Evolutionary conservation across 1,140 invertebrate genomes (phyloP), one percentile per base, ranked within the genome.

Genomic region (Schlechtendalia chinensis): DNA sequence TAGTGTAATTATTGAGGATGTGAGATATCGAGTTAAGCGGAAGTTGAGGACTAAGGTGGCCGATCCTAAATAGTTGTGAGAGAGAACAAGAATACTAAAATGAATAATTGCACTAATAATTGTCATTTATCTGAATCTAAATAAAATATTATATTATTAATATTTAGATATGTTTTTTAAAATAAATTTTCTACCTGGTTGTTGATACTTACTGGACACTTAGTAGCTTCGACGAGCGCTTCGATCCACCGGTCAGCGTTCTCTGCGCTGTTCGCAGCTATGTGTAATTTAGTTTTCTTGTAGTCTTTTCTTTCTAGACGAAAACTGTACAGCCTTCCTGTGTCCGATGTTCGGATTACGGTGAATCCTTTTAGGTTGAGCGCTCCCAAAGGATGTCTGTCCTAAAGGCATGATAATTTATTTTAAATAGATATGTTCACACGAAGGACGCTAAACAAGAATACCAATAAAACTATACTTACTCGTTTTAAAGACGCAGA

Each of bases 401-500:
- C 61, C 65, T 67, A 71, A 69, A 69, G 8, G 24, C 6, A 50
- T 10, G 14, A 1, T 3, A 32, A 39, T 29, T 81, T 45, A 1
- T 27, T 61, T 59, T 11, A 58, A 58, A 59, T 59, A 6, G 11
- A 4, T 27, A 27, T 14, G 6, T 17, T 6, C 1, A 58, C 24
- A 27, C 14, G n/a, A 2, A 3, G 32, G 32, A 39, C 32, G 56
- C 5, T 58, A 10, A 22, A 58, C 54, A n/a, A 22, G 16, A 5
- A 22, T 6, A 5, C n/a, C 5, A 58, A 58, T 22, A 22, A 54
- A 54, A 58, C 16, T 24, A 24, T 24, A 65, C 24, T 12, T 61
- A 81, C 79, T 53, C 10, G 74, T 86, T 89, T 89, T 86, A 94
- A 93, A 83, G 89, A 88, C 85, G 96, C 93, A 84, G 91, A 93